phyloP scores from a whole-genome alignment of 2,888 invertebrate genomes.

The Phengaris alcon region DNA sequence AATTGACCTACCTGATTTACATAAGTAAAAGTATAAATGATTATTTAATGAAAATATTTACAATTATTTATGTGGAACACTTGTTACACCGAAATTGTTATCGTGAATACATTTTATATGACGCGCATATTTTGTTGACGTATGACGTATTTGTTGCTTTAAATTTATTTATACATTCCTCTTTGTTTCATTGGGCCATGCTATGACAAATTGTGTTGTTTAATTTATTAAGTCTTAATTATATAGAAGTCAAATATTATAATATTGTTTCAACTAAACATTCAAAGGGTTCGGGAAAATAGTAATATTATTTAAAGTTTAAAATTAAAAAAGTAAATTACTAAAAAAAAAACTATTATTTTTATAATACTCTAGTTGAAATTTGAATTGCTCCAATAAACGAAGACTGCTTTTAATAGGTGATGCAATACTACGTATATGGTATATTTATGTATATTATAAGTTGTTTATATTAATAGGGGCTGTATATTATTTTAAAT shows the following conservation, averaged over 20 bases:
- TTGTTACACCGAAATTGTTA: not conserved
- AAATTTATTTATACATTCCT: conserved; percentile 9
- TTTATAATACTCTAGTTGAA: not conserved
- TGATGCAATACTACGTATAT: not conserved
- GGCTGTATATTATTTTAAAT: not conserved
- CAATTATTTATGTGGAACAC: too few relatives aligned
- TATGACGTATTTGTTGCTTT: not conserved
- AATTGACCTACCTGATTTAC: not conserved
- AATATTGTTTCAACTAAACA: not conserved
- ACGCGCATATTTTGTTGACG: not conserved
- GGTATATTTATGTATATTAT: not conserved
- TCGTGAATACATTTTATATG: not conserved
- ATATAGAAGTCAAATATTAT: not conserved
- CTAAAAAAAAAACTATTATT: not conserved
- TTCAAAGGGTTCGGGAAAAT: not conserved
- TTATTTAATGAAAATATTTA: too few relatives aligned
- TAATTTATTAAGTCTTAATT: not conserved
- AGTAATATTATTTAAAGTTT: not conserved
- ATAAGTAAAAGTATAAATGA: not conserved
- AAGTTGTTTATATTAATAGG: not conserved
- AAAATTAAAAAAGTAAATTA: not conserved
- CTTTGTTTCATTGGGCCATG: not conserved
- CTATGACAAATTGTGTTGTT: not conserved
- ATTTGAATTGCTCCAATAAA: conserved; percentile 1
- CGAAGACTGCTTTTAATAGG: not conserved